Conservation (phyloP, 1,140 invertebrate species). For the Plodia interpunctella region DNA sequence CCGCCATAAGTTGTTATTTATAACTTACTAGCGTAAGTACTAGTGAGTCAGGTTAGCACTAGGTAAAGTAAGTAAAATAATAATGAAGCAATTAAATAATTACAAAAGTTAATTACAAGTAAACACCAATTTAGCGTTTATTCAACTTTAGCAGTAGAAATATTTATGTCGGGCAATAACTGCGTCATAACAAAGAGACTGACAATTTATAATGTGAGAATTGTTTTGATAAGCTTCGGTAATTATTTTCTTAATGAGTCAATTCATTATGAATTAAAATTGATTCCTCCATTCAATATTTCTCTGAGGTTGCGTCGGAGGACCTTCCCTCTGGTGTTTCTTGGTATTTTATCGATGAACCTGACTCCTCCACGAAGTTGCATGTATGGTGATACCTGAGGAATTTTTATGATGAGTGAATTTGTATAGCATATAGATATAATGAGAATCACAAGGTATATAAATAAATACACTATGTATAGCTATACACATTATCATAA, state of each 20-base stretch:
- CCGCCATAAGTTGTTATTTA: no score
- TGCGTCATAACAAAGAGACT: not conserved
- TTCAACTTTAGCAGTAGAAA: not conserved
- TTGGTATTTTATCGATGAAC: constrained; percentile 74
- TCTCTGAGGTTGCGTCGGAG: constrained; percentile 49
- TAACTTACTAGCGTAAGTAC: no score
- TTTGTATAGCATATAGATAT: no score
- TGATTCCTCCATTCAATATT: constrained; percentile 5
- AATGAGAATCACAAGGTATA: no score
- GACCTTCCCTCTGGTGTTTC: constrained; percentile 68
- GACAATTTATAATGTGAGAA: not conserved
- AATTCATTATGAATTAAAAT: not conserved
- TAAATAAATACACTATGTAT: no score
- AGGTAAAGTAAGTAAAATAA: not conserved
- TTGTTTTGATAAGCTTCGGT: not conserved
- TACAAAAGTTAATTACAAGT: not conserved
- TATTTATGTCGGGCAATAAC: not conserved
- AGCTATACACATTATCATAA: no score
- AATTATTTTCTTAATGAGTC: not conserved
- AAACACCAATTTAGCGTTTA: not conserved
- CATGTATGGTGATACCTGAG: constrained; percentile 46
- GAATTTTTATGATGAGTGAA: constrained; percentile 9
- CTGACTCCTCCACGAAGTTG: constrained; percentile 68
- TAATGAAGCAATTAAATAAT: not conserved
- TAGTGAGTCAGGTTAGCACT: no score